These are phyloP conservation scores for Creontiades dilutus DNA, from an alignment of 2,888 invertebrate genomes.

Conservation along the genomic window DNA sequence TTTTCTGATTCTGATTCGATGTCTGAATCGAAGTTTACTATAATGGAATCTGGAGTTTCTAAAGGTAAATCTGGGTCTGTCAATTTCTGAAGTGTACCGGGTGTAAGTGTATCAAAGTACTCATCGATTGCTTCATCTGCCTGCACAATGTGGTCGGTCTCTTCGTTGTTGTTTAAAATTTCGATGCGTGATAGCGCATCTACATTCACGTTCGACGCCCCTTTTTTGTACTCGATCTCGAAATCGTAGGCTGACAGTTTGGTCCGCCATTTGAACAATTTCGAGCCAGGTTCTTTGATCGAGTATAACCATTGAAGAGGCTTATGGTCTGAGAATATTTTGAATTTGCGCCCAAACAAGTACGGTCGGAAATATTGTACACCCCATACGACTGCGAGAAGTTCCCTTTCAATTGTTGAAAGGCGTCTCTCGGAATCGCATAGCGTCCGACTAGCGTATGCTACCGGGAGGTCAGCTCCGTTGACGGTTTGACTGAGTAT, in stretches of 20 bases:
- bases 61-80: no score
- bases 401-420: slow-evolving; percentile 76
- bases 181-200: slow-evolving; percentile 41
- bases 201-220: neutral
- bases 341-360: slow-evolving; percentile 73
- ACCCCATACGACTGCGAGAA: slow-evolving; percentile 77
- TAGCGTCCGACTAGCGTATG: no score
- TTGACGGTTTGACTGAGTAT: no score
- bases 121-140: no score
- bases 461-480: no score
- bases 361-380: slow-evolving; percentile 77
- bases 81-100: no score
- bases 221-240: slow-evolving; percentile 74
- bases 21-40: no score
- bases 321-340: slow-evolving; percentile 75
- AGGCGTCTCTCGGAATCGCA: no score
- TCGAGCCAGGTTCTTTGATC: slow-evolving; percentile 76
- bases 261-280: slow-evolving; percentile 77
- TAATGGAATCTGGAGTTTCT: no score
- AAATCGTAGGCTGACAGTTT: slow-evolving; percentile 77
- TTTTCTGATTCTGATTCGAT: no score
- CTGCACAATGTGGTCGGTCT: no score
- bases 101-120: no score
- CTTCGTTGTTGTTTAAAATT: neutral
- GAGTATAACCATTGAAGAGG: slow-evolving; percentile 65